phyloP scores from a whole-genome alignment of 2,888 invertebrate species.

The Eledone cirrhosa region DNA sequence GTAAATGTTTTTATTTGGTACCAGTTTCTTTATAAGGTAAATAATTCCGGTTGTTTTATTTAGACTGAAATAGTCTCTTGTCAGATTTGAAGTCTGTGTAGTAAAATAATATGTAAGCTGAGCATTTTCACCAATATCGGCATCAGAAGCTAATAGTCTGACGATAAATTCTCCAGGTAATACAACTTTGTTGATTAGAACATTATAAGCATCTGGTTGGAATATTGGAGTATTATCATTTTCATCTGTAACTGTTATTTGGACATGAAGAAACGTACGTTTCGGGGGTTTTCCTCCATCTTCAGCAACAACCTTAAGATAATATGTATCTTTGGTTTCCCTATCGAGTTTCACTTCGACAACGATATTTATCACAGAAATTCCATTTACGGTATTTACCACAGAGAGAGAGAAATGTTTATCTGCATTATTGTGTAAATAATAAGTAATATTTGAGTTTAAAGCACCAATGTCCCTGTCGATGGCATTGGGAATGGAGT shows the following conservation, averaged over 20 bases:
- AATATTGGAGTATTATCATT: constrained; percentile 18
- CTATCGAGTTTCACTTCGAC: constrained; percentile 21
- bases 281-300: background rate
- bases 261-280: background rate
- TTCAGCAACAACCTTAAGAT: constrained; percentile 1
- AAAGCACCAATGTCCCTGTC: background rate
- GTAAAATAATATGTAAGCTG: constrained; percentile 9
- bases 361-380: background rate
- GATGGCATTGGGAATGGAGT: background rate
- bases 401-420: constrained; percentile 8
- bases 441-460: constrained; percentile 12
- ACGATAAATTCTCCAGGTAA: background rate
- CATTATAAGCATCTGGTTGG: background rate
- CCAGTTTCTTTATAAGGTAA: constrained; percentile 1
- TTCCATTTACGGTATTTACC: background rate
- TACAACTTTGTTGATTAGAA: background rate
- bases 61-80: background rate
- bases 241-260: constrained; percentile 15
- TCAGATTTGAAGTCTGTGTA: background rate
- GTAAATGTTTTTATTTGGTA: background rate
- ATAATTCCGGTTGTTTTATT: constrained; percentile 10
- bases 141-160: background rate
- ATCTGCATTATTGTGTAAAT: background rate
- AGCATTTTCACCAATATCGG: constrained; percentile 7
- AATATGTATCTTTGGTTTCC: constrained; percentile 6